A percentile compares a stretch with the other conserved stretches of the same genome.
Evolutionary conservation across 2,113 vertebrate genomes (phyloP).

Genomic region (Spizaetus ornatus): DNA sequence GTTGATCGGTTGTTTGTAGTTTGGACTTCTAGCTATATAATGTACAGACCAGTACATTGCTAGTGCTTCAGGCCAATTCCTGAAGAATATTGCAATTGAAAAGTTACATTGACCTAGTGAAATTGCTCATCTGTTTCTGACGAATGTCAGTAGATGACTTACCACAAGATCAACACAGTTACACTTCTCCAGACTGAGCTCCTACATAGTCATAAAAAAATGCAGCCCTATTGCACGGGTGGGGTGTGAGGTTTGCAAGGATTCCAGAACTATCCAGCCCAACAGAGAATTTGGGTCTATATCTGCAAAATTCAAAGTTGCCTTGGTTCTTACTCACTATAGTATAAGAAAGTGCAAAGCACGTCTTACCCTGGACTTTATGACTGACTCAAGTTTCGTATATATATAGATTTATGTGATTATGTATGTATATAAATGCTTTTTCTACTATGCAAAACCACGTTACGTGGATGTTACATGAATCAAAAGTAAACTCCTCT

Average conservation of each 20-base stretch:
- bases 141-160: not conserved
- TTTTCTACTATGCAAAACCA: not conserved
- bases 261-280: not conserved
- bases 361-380: not conserved
- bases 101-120: not conserved
- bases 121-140: not conserved
- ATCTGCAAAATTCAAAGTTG: not conserved
- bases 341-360: not conserved
- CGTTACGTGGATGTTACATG: not conserved
- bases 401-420: not conserved
- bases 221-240: not conserved
- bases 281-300: not conserved
- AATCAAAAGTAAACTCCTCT: not conserved
- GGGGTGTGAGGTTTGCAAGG: not conserved
- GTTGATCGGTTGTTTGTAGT: not conserved
- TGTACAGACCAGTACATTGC: not conserved
- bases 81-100: not conserved
- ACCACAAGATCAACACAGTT: not conserved
- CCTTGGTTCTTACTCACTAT: accelerated
- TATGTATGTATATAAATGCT: not conserved
- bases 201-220: not conserved
- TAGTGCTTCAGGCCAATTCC: not conserved
- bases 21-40: not conserved
- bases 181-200: not conserved
- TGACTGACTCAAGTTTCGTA: not conserved